These are phyloP conservation scores for Enteromius trimaculatus DNA, from an alignment of 2,797 vertebrate species.

Conservation along the genomic window DNA sequence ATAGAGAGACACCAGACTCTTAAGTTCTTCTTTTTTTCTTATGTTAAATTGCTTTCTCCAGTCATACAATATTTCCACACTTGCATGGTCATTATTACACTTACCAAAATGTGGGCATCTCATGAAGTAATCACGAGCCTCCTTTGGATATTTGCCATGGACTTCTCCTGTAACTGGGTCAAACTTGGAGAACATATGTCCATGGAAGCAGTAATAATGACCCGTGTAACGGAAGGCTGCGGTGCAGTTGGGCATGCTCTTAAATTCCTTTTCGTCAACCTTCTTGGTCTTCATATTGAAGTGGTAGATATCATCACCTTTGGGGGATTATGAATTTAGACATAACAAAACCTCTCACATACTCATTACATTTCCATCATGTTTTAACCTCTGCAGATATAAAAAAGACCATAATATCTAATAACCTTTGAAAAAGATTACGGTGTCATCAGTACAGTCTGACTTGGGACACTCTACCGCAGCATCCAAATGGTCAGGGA, in stretches of 20 bases:
- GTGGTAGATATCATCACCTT: constrained; percentile 74
- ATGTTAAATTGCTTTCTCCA: neutral
- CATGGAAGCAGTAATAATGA: constrained; percentile 86
- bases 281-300: constrained; percentile 70
- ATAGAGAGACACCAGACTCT: neutral
- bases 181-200: constrained; percentile 82
- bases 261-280: constrained; percentile 75
- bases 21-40: neutral
- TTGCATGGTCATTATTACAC: constrained; percentile 35
- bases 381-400: neutral
- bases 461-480: constrained; percentile 83
- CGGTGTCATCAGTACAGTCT: constrained; percentile 75
- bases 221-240: constrained; percentile 79
- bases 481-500: constrained; percentile 79
- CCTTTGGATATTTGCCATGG: constrained; percentile 77
- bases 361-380: neutral
- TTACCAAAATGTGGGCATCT: constrained; percentile 82
- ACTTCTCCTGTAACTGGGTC: constrained; percentile 79
- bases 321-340: neutral
- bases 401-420: neutral
- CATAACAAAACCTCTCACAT: neutral
- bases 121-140: constrained; percentile 83
- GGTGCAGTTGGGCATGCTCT: constrained; percentile 75
- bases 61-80: neutral
- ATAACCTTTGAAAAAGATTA: constrained; percentile 85